Percentiles rank a stretch among this genome's conserved stretches.
phyloP scores from a whole-genome alignment of 1,140 invertebrate genomes.

The Metopolophium dirhodum region DNA sequence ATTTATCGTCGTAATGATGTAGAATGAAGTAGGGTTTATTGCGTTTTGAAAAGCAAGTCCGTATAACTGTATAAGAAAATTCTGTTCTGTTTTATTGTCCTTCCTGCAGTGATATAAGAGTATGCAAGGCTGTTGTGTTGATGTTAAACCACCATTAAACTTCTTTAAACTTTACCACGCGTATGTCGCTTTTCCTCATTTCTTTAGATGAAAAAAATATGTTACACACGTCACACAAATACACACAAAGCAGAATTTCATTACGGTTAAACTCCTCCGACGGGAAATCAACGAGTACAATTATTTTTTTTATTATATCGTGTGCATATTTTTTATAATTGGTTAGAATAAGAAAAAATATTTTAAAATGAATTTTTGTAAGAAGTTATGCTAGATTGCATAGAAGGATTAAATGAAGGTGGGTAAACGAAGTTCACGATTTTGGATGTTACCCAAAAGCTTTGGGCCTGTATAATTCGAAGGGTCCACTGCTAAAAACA shows the following conservation, averaged over 20 bases:
- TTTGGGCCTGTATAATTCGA: constrained; percentile 4
- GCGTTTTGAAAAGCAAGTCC: not conserved
- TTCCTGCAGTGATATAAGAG: not conserved
- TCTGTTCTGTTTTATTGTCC: constrained; percentile 27
- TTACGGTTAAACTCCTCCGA: not conserved
- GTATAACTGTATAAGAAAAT: not conserved
- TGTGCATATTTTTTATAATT: not conserved
- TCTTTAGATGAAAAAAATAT: not conserved
- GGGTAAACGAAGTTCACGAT: not conserved
- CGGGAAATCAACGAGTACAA: constrained; percentile 19
- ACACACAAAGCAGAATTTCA: not conserved
- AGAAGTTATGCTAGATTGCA: not conserved
- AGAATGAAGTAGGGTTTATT: not conserved
- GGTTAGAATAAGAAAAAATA: not conserved
- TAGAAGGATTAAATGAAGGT: not conserved
- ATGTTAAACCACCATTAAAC: constrained; percentile 11
- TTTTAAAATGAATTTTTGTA: not conserved
- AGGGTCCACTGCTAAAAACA: constrained; percentile 24
- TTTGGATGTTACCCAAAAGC: constrained; percentile 17
- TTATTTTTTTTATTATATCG: not conserved
- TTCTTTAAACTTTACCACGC: not conserved
- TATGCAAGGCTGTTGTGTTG: not conserved
- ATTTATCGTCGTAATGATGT: not conserved
- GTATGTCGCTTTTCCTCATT: not conserved
- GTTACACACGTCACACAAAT: not conserved